Evolutionary conservation across 2,888 invertebrate species (phyloP).

Genomic region (Xestia rhomboidea): DNA sequence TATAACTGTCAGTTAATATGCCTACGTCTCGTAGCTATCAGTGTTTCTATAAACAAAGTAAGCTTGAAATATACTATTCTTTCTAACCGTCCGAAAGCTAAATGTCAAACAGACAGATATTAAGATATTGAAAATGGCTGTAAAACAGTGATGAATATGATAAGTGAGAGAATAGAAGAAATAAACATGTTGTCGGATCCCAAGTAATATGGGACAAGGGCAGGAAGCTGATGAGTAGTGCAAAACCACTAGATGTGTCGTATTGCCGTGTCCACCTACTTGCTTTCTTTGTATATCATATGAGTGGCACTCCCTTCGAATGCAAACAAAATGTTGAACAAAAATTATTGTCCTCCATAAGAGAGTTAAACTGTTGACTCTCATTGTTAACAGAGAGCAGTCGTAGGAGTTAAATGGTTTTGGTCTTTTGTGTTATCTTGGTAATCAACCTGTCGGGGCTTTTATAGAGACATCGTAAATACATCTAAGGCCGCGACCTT

Average conservation of each 20-base stretch:
- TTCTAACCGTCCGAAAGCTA: too few relatives aligned
- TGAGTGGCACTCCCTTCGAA: neutral
- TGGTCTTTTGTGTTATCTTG: conserved; percentile 11
- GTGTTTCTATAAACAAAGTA: too few relatives aligned
- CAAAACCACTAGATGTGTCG: neutral
- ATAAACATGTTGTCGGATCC: neutral
- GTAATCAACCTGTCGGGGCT: conserved; percentile 5
- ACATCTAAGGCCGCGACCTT: neutral
- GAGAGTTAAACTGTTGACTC: conserved; percentile 4
- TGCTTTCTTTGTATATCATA: neutral
- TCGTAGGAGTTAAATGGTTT: neutral
- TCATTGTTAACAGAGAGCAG: conserved; percentile 18
- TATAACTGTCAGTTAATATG: too few relatives aligned
- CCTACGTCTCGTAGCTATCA: too few relatives aligned
- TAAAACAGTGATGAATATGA: too few relatives aligned
- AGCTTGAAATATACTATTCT: too few relatives aligned
- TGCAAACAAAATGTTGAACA: conserved; percentile 6
- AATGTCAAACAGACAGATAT: too few relatives aligned
- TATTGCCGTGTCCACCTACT: neutral
- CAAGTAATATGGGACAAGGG: neutral
- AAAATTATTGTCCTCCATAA: conserved; percentile 9
- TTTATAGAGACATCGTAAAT: conserved; percentile 13
- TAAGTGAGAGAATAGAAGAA: neutral
- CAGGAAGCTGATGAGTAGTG: neutral
- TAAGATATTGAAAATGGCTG: too few relatives aligned